Evolutionary conservation across 2,113 vertebrate species (phyloP), one percentile per base, ranked within the genome.

Genomic region (Camelus dromedarius): DNA sequence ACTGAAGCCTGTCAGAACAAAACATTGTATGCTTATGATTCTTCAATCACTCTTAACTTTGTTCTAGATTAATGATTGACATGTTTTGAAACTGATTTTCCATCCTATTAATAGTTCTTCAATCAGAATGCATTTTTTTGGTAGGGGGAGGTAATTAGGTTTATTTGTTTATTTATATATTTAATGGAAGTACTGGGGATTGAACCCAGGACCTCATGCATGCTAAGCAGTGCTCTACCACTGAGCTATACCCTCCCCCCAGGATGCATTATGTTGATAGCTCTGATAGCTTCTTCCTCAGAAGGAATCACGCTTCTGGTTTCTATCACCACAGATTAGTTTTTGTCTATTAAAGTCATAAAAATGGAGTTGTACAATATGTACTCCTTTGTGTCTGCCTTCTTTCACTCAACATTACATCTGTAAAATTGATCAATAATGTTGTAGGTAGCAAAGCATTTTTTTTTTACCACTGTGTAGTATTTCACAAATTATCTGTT

Each of bases 401-500:
- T 62, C n/a, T 89, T 92, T 95, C n/a, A 77, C 35, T 88, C 46
- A 89, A 30, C n/a, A 64, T 93, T 93, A 48, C 30, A 56, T 66
- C 35, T 83, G 26, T 86, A 96, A 94, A n/a, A 88, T 2, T 70
- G 46, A 89, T 56, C 38, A 64, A 58, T 73, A 66, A 70, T 83
- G 8, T 81, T 84, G 26, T 66, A 73, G 30, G n/a, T 83, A 88
- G 35, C 50, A 92, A 92, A 93, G 22, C 87, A 64, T 30, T 76
- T 69, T 60, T 60, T 60, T 38, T 67, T 75, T 64, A 88, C 30
- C 26, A 10, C 32, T 84, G 5, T 56, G 26, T 56, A 70, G 38
- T 92, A 89, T 79, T 92, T 66, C 50, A 89, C 80, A 95, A 79
- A 80, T 85, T 66, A 82, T 60, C 62, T 20, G 73, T 42, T 52